Base-by-base conservation (phyloP, 2,888 invertebrate species). In the Lamproptera curius region DNA sequence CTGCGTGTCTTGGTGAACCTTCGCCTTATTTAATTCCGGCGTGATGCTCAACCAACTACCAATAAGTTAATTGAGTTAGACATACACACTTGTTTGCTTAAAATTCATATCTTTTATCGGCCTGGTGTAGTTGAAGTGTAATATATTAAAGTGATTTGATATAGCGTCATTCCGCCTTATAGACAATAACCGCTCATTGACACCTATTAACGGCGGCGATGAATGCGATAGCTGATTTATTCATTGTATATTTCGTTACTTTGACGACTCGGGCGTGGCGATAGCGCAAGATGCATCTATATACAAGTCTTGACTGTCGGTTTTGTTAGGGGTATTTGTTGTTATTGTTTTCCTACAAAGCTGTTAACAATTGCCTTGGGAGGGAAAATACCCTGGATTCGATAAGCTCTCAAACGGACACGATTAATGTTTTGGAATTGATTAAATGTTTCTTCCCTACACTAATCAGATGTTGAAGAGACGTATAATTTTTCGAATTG, bases 161-260 rank as follows among this genome's bases (percentile, higher is more conserved):
- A 20, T 23, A 11, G 31, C 26, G 20, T 47, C 23, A 42, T 38
- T 38, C 34, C 13, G 23, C 31, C 31, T 23, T 17, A 38, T 37
- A 26, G 42, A 42, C 31, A 31, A 42, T 31, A 37, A 28, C 35
- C 36, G 42, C 38, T 38, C 17, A 42, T 48, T 48, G n/a, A 61
- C 63, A 67, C 67, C 60, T 61, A 63, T 65, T 63, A 63, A 60
- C 56, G 59, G 67, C 67, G 65, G 63, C 58, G 63, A 70, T 72
- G 73, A 70, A 73, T 65, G 67, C 44, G 64, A 63, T 71, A 70
- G 67, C 65, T 66, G 74, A 79, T 77, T 75, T 76, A 76, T n/a
- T n/a, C n/a, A n/a, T n/a, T n/a, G n/a, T n/a, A n/a, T n/a, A n/a
- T n/a, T n/a, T 76, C 68, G 60, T 65, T 54, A 62, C 61, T 60